Conservation (phyloP, 2,888 invertebrate species). For the Aethes cnicana region DNA sequence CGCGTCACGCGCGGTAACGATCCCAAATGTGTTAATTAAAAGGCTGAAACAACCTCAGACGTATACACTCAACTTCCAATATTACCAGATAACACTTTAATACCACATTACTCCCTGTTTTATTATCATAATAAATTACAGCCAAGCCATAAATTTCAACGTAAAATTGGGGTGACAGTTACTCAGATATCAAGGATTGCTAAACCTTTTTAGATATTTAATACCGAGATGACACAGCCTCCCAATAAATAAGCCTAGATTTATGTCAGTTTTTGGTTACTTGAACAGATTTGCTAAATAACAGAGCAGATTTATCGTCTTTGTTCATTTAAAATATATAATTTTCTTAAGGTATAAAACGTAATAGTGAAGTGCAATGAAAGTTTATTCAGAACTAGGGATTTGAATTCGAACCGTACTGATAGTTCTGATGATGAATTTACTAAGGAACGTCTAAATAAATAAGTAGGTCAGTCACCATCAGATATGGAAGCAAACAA, state of each 20-base stretch:
- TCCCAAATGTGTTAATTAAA: constrained; percentile 8
- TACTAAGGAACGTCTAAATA: too few species aligned
- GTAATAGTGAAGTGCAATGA: too few species aligned
- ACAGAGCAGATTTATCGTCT: background rate
- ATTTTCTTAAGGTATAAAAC: too few species aligned
- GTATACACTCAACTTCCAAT: constrained; percentile 2
- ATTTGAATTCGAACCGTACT: too few species aligned
- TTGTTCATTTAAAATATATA: too few species aligned
- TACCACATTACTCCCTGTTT: too few species aligned
- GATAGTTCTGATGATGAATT: too few species aligned
- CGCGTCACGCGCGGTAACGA: constrained; percentile 1
- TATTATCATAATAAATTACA: background rate
- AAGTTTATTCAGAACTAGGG: too few species aligned
- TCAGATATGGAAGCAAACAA: too few species aligned
- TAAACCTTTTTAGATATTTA: constrained; percentile 7
- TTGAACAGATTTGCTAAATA: background rate
- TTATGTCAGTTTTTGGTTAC: background rate
- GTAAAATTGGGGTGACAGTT: background rate
- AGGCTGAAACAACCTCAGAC: background rate
- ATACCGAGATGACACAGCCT: background rate
- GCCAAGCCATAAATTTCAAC: background rate
- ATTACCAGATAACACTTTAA: background rate
- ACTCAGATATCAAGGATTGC: background rate
- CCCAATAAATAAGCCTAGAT: constrained; percentile 3
- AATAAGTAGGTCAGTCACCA: too few species aligned